These are phyloP conservation scores for Catharus fuscescens DNA, from an alignment of 2,113 vertebrate genomes.

Conservation along the genomic window DNA sequence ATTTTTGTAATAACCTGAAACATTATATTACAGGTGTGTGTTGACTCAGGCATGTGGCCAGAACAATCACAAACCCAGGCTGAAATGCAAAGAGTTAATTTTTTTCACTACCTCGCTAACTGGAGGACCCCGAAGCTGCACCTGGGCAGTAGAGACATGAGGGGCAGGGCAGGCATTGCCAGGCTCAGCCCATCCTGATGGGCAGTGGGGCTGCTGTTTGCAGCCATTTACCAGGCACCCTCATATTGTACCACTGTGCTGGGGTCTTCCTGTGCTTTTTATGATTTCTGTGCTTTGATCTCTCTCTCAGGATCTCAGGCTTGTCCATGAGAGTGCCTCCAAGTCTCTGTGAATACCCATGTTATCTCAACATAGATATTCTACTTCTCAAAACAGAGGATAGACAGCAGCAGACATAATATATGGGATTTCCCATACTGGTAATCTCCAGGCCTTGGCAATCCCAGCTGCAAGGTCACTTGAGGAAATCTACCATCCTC, in stretches of 20 bases:
- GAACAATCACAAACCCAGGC: neutral
- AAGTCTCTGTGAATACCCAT: neutral
- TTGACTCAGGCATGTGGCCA: fast-evolving
- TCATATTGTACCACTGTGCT: neutral
- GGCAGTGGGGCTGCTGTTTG: neutral
- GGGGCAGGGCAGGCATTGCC: neutral
- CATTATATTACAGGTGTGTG: neutral
- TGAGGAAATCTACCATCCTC: neutral
- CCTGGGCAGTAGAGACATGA: neutral
- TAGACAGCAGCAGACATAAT: neutral
- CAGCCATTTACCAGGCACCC: neutral
- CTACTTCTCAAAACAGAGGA: neutral
- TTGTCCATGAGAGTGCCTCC: neutral
- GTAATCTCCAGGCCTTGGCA: neutral
- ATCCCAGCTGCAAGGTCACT: neutral
- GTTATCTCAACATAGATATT: neutral
- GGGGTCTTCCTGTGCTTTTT: neutral
- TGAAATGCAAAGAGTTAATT: neutral
- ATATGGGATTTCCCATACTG: neutral
- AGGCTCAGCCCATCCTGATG: neutral
- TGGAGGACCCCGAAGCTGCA: neutral
- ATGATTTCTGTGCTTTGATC: neutral
- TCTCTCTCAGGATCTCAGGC: neutral
- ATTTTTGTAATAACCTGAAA: neutral
- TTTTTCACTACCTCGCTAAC: fast-evolving